Conservation (phyloP, 2,113 vertebrate genomes). For the Lagopus leucura region DNA sequence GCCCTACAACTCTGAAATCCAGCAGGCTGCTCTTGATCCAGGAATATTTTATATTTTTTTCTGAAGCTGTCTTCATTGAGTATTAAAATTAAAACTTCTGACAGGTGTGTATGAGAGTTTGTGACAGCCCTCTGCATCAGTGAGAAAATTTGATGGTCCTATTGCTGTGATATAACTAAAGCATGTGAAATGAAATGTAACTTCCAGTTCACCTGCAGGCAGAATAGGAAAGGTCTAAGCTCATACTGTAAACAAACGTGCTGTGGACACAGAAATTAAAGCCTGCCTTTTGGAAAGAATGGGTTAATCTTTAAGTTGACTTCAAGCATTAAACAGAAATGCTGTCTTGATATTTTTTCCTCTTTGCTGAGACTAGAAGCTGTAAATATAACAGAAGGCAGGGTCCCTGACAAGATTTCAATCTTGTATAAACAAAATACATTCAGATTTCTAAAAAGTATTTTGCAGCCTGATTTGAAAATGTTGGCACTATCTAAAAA, state of each 20-base stretch:
- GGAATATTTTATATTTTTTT: not conserved
- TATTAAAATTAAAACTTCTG: constrained; percentile 8
- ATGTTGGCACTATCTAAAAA: not conserved
- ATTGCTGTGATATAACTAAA: not conserved
- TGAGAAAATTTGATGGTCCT: not conserved
- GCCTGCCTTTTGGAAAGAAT: not conserved
- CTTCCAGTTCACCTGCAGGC: not conserved
- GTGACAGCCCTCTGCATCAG: not conserved
- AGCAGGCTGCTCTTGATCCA: not conserved
- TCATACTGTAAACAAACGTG: constrained; percentile 11
- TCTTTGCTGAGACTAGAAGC: not conserved
- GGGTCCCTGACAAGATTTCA: not conserved
- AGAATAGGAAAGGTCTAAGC: not conserved
- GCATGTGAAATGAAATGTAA: not conserved
- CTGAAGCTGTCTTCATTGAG: not conserved
- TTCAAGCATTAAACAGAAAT: constrained; percentile 4
- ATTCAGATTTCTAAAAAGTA: not conserved
- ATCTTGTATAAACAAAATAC: not conserved
- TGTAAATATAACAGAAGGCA: not conserved
- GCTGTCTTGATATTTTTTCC: not conserved
- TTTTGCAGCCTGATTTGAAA: not conserved
- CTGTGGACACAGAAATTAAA: not conserved
- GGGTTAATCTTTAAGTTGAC: not conserved
- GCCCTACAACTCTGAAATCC: not conserved
- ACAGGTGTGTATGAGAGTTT: not conserved